Evolutionary conservation across 2,888 invertebrate species (phyloP).

Genomic region (Nomada ruficornis): DNA sequence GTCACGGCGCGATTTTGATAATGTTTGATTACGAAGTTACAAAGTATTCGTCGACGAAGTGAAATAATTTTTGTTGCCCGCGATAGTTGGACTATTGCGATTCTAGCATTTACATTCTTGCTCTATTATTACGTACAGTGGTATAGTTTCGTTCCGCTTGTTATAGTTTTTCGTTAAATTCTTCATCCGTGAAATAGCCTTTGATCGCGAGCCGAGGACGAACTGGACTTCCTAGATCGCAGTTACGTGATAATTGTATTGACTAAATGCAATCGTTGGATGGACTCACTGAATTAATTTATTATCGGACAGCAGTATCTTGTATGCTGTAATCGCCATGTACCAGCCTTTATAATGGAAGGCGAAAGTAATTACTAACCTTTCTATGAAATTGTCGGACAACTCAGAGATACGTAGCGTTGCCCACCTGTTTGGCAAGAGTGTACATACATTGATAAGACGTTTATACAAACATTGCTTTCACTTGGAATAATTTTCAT

Average conservation of each 20-base stretch:
- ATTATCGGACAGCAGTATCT: slow-evolving; percentile 42
- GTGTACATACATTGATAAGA: slow-evolving; percentile 6
- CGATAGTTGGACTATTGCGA: neutral
- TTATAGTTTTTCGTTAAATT: slow-evolving; percentile 14
- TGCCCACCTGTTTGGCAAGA: neutral
- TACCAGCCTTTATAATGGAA: neutral
- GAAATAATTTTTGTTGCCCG: neutral
- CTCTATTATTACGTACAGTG: neutral
- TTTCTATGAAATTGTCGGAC: neutral
- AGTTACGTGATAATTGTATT: slow-evolving; percentile 58
- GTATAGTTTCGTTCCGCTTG: slow-evolving; percentile 2
- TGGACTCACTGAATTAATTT: slow-evolving; percentile 48
- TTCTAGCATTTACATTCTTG: neutral
- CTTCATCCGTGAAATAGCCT: neutral
- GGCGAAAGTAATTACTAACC: slow-evolving; percentile 14
- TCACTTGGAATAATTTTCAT: neutral
- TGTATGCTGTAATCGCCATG: slow-evolving; percentile 26
- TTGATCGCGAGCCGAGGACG: slow-evolving; percentile 15
- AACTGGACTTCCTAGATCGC: slow-evolving; percentile 42
- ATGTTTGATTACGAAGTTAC: neutral
- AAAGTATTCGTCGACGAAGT: neutral
- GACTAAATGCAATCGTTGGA: slow-evolving; percentile 35
- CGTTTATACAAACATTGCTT: neutral
- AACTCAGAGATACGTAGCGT: neutral
- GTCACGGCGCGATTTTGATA: neutral